A percentile compares a stretch with the other conserved stretches of the same genome.
phyloP scores from a whole-genome alignment of 2,113 vertebrate species.

The Acanthisitta chloris region DNA sequence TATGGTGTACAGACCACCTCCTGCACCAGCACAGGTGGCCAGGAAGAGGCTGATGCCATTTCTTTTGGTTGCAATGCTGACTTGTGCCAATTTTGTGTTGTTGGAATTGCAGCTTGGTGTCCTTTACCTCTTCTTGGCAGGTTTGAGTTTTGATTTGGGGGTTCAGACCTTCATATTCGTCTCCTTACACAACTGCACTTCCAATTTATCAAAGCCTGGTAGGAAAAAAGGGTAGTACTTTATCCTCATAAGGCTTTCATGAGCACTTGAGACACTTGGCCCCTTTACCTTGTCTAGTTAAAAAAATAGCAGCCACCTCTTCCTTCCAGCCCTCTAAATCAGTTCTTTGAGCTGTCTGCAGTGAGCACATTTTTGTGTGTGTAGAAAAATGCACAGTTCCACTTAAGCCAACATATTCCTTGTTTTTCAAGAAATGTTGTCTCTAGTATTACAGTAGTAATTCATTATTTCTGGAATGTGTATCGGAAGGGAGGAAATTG shows the following conservation, averaged over 20 bases:
- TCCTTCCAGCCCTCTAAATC: background rate
- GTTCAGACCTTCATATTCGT: background rate
- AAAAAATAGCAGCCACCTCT: background rate
- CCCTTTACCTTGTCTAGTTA: background rate
- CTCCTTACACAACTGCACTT: rapidly evolving
- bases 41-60: background rate
- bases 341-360: background rate
- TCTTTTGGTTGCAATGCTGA: background rate
- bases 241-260: background rate
- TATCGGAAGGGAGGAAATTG: background rate
- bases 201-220: background rate
- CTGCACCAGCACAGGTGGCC: background rate
- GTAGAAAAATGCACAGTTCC: background rate
- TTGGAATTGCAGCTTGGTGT: background rate
- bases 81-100: background rate
- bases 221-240: background rate
- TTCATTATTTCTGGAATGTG: conserved; percentile 1
- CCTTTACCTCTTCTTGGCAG: background rate
- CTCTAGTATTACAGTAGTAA: background rate
- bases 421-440: background rate
- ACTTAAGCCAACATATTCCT: background rate
- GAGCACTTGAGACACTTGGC: background rate
- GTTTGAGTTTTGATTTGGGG: background rate
- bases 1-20: background rate
- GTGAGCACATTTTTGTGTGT: background rate